These are phyloP conservation scores for Aleiodes alternator DNA, from an alignment of 2,888 invertebrate genomes.

Conservation along the genomic window DNA sequence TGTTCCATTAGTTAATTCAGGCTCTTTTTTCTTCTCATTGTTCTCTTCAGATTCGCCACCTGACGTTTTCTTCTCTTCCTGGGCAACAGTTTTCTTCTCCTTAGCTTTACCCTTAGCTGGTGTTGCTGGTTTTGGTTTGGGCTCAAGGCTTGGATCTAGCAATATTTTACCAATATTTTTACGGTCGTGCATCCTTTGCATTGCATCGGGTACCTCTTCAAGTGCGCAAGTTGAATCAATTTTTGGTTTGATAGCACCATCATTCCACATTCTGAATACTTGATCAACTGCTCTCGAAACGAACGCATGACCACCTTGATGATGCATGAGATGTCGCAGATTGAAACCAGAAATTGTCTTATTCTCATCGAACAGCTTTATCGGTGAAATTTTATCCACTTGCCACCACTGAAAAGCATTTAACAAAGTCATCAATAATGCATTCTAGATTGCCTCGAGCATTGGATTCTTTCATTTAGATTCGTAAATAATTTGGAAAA, in stretches of 20 bases:
- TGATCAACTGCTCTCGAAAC: slow-evolving; percentile 84
- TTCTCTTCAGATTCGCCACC: slow-evolving; percentile 76
- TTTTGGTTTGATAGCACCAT: slow-evolving; percentile 87
- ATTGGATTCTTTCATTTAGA: no score
- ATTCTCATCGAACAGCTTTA: slow-evolving; percentile 93
- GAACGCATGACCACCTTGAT: slow-evolving; percentile 84
- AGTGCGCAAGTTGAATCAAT: slow-evolving; percentile 92
- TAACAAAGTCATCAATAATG: not conserved
- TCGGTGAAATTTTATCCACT: slow-evolving; percentile 92
- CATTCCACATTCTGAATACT: slow-evolving; percentile 85
- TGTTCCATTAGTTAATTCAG: slow-evolving; percentile 77
- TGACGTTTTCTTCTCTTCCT: slow-evolving; percentile 80
- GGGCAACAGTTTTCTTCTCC: slow-evolving; percentile 84
- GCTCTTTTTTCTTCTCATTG: slow-evolving; percentile 76
- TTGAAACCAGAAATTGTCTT: slow-evolving; percentile 89
- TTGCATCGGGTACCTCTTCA: slow-evolving; percentile 91
- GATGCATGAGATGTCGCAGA: slow-evolving; percentile 88
- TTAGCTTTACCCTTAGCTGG: slow-evolving; percentile 86
- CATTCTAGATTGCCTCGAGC: no score
- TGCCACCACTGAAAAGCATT: slow-evolving; percentile 87
- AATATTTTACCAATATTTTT: slow-evolving; percentile 93
- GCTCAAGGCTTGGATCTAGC: slow-evolving; percentile 87
- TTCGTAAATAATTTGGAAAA: no score
- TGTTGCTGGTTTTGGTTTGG: slow-evolving; percentile 87
- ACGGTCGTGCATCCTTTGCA: slow-evolving; percentile 95